phyloP scores from a whole-genome alignment of 1,140 invertebrate genomes.

The Artemia franciscana region DNA sequence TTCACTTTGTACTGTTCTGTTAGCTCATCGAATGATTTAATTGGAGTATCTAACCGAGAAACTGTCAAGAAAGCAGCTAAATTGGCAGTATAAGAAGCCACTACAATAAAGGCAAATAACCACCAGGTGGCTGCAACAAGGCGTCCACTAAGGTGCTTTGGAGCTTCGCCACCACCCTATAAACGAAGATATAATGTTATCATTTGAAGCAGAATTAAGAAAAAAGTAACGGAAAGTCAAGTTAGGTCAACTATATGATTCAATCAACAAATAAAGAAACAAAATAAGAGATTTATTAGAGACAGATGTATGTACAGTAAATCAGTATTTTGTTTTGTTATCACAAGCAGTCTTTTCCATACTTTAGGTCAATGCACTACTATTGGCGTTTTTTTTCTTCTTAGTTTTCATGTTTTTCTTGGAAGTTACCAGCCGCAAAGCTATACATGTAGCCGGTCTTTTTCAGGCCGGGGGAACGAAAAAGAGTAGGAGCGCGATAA shows the following conservation, averaged over 20 bases:
- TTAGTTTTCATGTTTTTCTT: too few species aligned
- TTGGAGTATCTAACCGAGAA: constrained; percentile 66
- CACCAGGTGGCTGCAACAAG: constrained; percentile 90
- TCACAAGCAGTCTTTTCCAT: too few species aligned
- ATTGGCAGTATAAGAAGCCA: constrained; percentile 94
- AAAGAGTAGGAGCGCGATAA: too few species aligned
- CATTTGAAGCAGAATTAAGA: not conserved
- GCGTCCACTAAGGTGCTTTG: constrained; percentile 74
- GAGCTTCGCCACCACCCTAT: constrained; percentile 76
- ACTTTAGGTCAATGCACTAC: too few species aligned
- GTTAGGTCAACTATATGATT: not conserved
- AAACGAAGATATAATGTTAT: constrained; percentile 9
- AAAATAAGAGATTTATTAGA: not conserved
- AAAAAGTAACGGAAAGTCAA: not conserved
- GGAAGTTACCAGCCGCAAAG: too few species aligned
- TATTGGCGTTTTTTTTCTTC: too few species aligned
- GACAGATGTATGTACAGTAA: not conserved
- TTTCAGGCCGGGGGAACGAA: too few species aligned
- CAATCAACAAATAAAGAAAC: not conserved
- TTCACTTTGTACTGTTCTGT: constrained; percentile 87
- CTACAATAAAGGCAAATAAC: constrained; percentile 92
- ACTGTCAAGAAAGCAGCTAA: constrained; percentile 83
- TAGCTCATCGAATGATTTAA: constrained; percentile 75
- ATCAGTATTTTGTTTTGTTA: not conserved
- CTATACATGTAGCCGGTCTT: too few species aligned